Evolutionary conservation across 2,888 invertebrate species (phyloP), one percentile per base, ranked within the genome.

Genomic region (Diplolepis rosae): DNA sequence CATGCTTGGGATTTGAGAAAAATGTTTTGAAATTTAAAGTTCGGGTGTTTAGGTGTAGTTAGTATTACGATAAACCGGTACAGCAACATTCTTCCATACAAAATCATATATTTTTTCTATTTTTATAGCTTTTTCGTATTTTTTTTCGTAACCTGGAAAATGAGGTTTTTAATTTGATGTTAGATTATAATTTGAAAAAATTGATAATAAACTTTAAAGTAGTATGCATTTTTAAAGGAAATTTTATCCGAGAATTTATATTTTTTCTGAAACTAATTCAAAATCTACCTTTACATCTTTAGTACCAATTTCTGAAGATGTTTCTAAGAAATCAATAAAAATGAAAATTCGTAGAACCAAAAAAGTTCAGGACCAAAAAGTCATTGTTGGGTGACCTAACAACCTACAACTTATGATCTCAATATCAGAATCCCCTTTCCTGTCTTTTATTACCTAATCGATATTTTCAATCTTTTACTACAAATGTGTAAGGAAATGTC

Each of bases 351-450:
- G 22, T 22, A 61, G 15, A 61, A 35, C 56, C 35, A 13, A 18
- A 61, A 39, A 61, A 22, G 24, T 39, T 35, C 35, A 0, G 13
- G 35, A 22, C 22, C 35, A 22, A 61, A 61, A 15, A 52, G n/a
- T 52, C 52, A 28, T 61, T 22, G 22, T 13, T 13, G 11, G 35
- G 35, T 24, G 39, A 22, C 24, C 56, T 35, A 35, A 22, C n/a
- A 24, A 22, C 24, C 56, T 35, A 35, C 13, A 32, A 61, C 24
- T 18, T 22, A 61, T 35, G 35, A 61, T 61, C 35, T 61, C 56
- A 35, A 39, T 35, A 35, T 13, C 52, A 32, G 32, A 18, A 15
- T 54, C 30, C 18, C 11, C 30, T 54, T 30, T 32, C 18, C 32
- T 30, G 5, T 30, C 30, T 4, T 61, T 22, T 39, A 24, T 61